A percentile compares a stretch with the other conserved stretches of the same genome.
Evolutionary conservation across 1,140 invertebrate genomes (phyloP).

Genomic region (Aphis gossypii): DNA sequence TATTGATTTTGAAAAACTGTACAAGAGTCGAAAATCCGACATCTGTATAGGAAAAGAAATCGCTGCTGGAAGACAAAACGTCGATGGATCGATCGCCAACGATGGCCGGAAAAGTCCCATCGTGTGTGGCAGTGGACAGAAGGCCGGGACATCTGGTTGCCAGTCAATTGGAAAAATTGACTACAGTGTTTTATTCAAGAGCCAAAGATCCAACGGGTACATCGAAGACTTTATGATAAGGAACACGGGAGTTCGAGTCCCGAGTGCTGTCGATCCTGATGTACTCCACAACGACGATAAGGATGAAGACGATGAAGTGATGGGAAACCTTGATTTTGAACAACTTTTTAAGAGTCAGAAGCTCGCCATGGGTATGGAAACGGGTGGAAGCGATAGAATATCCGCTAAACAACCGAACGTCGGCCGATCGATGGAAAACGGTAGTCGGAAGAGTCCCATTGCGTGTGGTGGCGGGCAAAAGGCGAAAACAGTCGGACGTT

Average conservation of each 20-base stretch:
- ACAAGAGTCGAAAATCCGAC: not conserved
- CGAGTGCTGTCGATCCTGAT: not conserved
- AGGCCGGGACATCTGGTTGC: not conserved
- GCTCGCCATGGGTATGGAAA: not conserved
- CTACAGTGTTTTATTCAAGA: not conserved
- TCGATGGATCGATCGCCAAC: not conserved
- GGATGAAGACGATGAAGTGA: not conserved
- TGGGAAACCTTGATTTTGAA: not conserved
- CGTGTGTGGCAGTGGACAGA: not conserved
- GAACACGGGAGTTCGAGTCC: not conserved
- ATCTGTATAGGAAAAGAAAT: not conserved
- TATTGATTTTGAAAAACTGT: not conserved
- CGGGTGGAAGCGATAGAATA: not conserved
- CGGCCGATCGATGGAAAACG: not conserved
- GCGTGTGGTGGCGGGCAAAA: not conserved
- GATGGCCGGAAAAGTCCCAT: not conserved
- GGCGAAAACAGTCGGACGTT: not conserved
- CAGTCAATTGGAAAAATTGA: not conserved
- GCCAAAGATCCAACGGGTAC: not conserved
- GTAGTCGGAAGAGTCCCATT: not conserved
- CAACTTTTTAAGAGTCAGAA: not conserved
- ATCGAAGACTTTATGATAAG: not conserved
- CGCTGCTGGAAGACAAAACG: not conserved
- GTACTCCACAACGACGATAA: not conserved
- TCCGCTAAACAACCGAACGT: not conserved